phyloP scores from a whole-genome alignment of 2,888 invertebrate species.

The Platycheirus albimanus region DNA sequence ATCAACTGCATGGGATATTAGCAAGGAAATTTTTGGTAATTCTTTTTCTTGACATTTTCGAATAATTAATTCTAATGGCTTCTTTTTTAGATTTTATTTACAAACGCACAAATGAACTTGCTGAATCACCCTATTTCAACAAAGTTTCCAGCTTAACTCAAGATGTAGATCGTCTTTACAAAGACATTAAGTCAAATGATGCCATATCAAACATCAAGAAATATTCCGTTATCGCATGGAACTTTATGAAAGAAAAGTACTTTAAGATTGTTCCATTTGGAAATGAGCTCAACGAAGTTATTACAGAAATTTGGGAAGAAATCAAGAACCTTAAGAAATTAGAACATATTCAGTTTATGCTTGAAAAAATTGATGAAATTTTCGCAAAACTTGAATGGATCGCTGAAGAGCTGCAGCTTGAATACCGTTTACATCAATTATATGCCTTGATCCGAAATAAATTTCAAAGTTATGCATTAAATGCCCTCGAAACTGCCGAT shows the following conservation, averaged over 20 bases:
- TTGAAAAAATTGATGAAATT: conserved; percentile 85
- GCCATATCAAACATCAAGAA: conserved; percentile 90
- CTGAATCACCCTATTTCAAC: conserved; percentile 91
- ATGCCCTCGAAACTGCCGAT: conserved; percentile 91
- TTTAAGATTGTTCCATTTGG: conserved; percentile 88
- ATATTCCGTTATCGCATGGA: conserved; percentile 87
- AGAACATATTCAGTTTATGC: conserved; percentile 85
- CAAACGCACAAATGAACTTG: conserved; percentile 89
- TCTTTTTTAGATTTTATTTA: conserved; percentile 88
- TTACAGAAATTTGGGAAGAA: conserved; percentile 86
- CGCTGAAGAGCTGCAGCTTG: conserved; percentile 90
- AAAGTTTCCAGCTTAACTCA: conserved; percentile 91
- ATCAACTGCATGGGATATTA: conserved; percentile 88
- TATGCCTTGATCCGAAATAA: conserved; percentile 88
- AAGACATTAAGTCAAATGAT: conserved; percentile 90
- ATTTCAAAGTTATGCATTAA: conserved; percentile 88
- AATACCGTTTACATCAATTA: conserved; percentile 86
- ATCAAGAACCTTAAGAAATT: conserved; percentile 85
- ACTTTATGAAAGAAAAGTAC: conserved; percentile 87
- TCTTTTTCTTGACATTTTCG: too few relatives aligned
- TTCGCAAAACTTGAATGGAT: conserved; percentile 87
- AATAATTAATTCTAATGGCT: too few relatives aligned
- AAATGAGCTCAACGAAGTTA: conserved; percentile 86
- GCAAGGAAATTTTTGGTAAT: conserved; percentile 87
- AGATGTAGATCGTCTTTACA: conserved; percentile 91